Evolutionary conservation across 2,113 vertebrate species (phyloP), one percentile per base, ranked within the genome.

Genomic region (Pterocles orientalis): DNA sequence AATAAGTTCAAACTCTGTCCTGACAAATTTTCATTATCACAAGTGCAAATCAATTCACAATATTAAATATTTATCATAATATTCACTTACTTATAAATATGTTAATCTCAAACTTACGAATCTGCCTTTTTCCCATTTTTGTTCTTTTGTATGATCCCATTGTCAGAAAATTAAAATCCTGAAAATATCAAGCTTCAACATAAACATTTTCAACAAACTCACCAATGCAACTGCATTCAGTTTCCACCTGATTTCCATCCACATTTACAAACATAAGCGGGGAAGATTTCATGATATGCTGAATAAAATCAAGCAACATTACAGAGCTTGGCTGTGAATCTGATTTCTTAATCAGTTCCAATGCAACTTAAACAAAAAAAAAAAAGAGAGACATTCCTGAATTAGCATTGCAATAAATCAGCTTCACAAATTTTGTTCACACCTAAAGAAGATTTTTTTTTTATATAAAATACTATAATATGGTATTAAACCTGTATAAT

Each of bases 221-320:
- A 99, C 99, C 99, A 57, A 98, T 97, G 78, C 98, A 99, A 96
- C 96, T 98, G 62, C 91, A 95, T 61, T 98, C 98, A 12, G 97
- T 93, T 71, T 99, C 98, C 31, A 98, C 97, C 20, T 98, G 98
- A 57, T 96, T 98, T 89, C 97, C 98, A 94, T 97, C 98, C 77
- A 98, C 97, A 83, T 98, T 99, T 76, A 99, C 98, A 95, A 99
- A 99, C 98, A 99, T 99, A 90, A 99, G 98, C 1, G 99, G 99
- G 10, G 99, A 99, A 50, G 99, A 99, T 96, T 99, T 99, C 98
- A 99, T 98, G 15, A 99, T 99, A 84, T 99, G 98, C 84, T 99
- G 99, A 92, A 99, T 98, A 92, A 99, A 99, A 96, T 99, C 99
- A 93, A 99, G 98, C 84, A 99, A 97, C 99, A 99, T 99, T 77